These are phyloP conservation scores for Cyaniris semiargus DNA, from an alignment of 2,888 invertebrate species.

Conservation along the genomic window DNA sequence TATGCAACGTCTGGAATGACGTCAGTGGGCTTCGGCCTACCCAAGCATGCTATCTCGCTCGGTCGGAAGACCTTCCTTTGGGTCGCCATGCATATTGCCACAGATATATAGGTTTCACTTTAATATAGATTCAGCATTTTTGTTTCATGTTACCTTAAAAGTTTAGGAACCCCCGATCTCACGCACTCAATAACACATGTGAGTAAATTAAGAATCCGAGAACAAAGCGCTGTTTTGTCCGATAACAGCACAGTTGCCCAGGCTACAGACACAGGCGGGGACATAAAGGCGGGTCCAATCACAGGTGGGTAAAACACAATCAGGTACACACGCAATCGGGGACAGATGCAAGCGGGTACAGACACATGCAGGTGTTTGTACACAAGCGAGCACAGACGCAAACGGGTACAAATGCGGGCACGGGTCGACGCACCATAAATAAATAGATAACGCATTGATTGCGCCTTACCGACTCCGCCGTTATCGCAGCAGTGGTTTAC, in stretches of 20 bases:
- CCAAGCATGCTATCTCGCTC: no score
- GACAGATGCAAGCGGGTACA: not conserved
- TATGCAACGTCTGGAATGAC: no score
- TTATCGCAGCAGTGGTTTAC: not conserved
- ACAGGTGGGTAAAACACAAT: not conserved
- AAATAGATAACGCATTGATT: constrained; percentile 72
- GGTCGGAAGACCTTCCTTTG: no score
- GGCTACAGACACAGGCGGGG: not conserved
- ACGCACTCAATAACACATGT: not conserved
- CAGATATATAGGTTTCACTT: not conserved
- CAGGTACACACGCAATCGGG: not conserved
- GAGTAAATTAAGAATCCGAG: constrained; percentile 23
- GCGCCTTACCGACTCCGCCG: constrained; percentile 37
- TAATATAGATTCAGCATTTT: not conserved
- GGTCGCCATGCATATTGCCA: no score
- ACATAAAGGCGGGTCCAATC: constrained; percentile 38
- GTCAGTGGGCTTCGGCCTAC: no score
- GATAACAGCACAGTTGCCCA: constrained; percentile 4
- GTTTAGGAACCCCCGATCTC: not conserved
- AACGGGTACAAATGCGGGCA: constrained; percentile 44
- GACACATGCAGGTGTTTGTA: not conserved
- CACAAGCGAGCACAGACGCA: not conserved
- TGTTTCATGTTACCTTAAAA: not conserved
- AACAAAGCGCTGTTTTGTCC: constrained; percentile 33
- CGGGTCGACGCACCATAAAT: constrained; percentile 63